phyloP scores from a whole-genome alignment of 2,888 invertebrate species.

The Stenodera caucasica region DNA sequence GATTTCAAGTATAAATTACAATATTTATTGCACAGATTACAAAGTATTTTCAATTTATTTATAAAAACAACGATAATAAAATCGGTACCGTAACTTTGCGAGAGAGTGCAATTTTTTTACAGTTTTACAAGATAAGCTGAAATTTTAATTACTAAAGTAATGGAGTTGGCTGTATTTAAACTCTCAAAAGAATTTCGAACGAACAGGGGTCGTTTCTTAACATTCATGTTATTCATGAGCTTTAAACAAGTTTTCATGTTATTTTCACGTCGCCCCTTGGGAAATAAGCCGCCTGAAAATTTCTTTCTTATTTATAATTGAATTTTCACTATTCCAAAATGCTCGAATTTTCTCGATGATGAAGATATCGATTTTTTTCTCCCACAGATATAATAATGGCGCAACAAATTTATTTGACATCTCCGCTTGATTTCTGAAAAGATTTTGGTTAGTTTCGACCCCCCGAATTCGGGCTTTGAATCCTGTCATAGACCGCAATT shows the following conservation, averaged over 20 bases:
- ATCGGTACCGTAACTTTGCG: neutral
- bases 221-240: constrained; percentile 43
- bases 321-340: neutral
- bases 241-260: constrained; percentile 48
- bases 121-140: no score
- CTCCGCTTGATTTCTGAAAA: constrained; percentile 23
- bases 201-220: constrained; percentile 16
- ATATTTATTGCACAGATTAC: constrained; percentile 22
- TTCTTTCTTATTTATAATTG: constrained; percentile 9
- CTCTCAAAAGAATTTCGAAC: neutral
- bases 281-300: constrained; percentile 30
- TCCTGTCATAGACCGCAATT: constrained; percentile 22
- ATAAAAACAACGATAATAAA: neutral
- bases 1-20: constrained; percentile 26
- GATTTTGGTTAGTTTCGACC: constrained; percentile 19
- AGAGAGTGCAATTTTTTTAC: neutral
- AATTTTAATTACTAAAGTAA: neutral
- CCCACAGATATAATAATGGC: constrained; percentile 30
- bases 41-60: neutral
- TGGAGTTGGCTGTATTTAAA: neutral
- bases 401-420: constrained; percentile 38
- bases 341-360: neutral
- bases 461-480: no score
- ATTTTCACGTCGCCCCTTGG: constrained; percentile 38
- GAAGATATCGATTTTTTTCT: constrained; percentile 15